Conservation (phyloP, 2,888 invertebrate genomes). For the Megalurothrips usitatus region DNA sequence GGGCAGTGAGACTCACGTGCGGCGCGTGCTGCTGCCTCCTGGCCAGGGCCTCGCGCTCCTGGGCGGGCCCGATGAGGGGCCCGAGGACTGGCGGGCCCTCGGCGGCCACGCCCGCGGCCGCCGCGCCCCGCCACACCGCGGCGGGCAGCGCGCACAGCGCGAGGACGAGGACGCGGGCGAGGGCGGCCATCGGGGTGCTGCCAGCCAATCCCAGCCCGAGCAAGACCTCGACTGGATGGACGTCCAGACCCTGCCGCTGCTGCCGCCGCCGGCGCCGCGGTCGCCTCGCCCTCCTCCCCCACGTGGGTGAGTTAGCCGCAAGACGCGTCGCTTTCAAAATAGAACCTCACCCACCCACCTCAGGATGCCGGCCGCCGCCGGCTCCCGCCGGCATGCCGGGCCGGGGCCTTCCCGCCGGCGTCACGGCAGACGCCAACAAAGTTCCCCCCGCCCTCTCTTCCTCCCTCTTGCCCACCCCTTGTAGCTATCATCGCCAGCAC, state of each 20-base stretch:
- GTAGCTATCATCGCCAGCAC: too few relatives aligned
- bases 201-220: background rate
- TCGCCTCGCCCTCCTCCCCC: background rate
- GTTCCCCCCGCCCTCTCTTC: background rate
- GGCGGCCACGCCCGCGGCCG: constrained; percentile 13
- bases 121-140: background rate
- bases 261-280: background rate
- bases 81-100: background rate
- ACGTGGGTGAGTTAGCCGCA: background rate
- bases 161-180: background rate
- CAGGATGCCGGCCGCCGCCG: background rate
- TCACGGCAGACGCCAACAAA: too few relatives aligned
- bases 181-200: background rate
- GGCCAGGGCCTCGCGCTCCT: background rate
- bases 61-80: background rate
- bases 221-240: background rate
- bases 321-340: background rate
- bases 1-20: background rate
- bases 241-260: background rate
- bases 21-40: background rate
- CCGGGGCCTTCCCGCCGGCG: background rate
- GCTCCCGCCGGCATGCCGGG: background rate
- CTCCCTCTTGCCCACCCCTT: background rate
- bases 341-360: background rate
- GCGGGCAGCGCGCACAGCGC: background rate